These are phyloP conservation scores for Neuroscelio doddi DNA, from an alignment of 2,888 invertebrate species.

Conservation along the genomic window DNA sequence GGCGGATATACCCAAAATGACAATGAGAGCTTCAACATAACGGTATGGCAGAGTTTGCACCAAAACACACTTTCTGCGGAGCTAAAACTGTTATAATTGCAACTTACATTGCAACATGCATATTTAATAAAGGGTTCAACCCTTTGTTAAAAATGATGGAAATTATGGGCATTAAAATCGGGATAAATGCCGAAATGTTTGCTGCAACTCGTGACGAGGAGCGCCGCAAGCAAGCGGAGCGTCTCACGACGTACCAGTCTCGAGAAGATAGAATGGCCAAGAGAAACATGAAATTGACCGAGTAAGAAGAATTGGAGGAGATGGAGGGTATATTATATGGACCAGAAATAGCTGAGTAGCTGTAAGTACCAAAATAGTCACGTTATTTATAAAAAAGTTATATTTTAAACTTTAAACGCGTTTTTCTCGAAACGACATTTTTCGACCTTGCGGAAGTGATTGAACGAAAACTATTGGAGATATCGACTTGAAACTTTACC, in stretches of 20 bases:
- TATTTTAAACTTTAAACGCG: slow-evolving; percentile 5
- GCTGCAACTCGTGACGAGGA: slow-evolving; percentile 21
- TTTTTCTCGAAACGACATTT: slow-evolving; percentile 11
- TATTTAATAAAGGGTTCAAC: slow-evolving; percentile 46
- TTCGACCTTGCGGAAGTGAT: slow-evolving; percentile 59
- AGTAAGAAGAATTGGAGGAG: slow-evolving; percentile 28
- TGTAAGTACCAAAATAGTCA: slow-evolving; percentile 7
- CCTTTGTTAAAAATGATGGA: slow-evolving; percentile 48
- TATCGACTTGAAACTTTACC: background rate
- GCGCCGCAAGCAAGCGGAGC: slow-evolving; percentile 29
- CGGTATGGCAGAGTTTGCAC: slow-evolving; percentile 41
- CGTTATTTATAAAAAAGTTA: background rate
- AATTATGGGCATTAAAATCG: slow-evolving; percentile 39
- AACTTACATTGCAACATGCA: slow-evolving; percentile 32
- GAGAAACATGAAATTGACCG: slow-evolving; percentile 62
- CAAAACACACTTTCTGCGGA: slow-evolving; percentile 44
- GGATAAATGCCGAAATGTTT: slow-evolving; percentile 26
- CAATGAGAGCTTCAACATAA: slow-evolving; percentile 45
- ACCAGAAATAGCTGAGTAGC: no score
- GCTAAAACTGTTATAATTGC: slow-evolving; percentile 43
- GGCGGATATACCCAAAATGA: slow-evolving; percentile 47
- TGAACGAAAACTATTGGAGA: background rate
- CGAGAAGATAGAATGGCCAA: slow-evolving; percentile 38
- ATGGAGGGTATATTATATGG: slow-evolving; percentile 29
- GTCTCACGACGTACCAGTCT: no score